These are phyloP conservation scores for Gallinago stenura DNA, from an alignment of 2,797 vertebrate species.

Conservation along the genomic window DNA sequence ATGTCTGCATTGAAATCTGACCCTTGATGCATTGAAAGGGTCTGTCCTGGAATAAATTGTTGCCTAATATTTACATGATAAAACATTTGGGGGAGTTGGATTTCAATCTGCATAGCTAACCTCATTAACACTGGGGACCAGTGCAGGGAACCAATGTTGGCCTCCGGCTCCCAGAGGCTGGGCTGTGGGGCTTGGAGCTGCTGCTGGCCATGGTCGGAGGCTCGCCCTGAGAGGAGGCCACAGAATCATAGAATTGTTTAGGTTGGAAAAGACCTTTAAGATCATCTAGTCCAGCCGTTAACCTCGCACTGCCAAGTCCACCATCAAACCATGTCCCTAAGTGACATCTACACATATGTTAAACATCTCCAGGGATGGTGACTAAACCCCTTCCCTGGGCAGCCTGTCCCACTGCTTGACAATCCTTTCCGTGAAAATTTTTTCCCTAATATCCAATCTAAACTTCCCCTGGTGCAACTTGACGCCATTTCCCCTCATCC, in stretches of 20 bases:
- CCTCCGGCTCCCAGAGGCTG: fast-evolving
- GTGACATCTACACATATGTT: too few species aligned
- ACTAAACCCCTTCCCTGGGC: neutral
- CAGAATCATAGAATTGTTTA: neutral
- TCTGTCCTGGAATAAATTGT: neutral
- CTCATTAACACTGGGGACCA: neutral
- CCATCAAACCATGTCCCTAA: neutral
- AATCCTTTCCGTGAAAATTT: neutral
- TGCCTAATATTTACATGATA: neutral
- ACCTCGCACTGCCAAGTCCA: neutral
- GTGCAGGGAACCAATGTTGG: fast-evolving
- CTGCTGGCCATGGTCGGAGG: fast-evolving
- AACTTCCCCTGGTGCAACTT: neutral
- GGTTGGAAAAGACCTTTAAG: neutral
- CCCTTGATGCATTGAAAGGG: neutral
- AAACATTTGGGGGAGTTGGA: neutral
- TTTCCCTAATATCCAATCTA: neutral
- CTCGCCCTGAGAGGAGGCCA: neutral
- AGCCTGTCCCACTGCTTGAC: neutral
- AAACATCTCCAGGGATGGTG: neutral
- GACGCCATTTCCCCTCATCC: neutral
- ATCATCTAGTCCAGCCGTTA: neutral
- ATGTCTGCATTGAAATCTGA: neutral
- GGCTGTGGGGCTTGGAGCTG: too few species aligned
- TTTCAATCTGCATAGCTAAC: neutral